phyloP scores from a whole-genome alignment of 2,113 vertebrate genomes.

The Engraulis encrasicolus region DNA sequence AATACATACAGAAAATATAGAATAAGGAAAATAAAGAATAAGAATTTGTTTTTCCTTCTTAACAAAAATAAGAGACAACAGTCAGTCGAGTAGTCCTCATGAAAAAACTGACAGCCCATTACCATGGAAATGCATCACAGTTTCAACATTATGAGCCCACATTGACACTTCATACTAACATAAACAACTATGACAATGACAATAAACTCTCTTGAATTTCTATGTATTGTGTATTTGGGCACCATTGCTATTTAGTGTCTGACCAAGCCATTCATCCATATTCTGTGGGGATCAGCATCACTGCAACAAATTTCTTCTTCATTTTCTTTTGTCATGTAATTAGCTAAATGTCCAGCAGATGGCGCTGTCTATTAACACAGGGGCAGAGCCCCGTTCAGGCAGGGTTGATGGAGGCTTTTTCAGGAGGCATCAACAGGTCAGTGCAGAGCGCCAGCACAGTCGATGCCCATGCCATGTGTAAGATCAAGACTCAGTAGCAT shows the following conservation, averaged over 20 bases:
- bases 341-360: not conserved
- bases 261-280: not conserved
- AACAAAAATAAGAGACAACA: not conserved
- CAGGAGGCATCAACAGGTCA: not conserved
- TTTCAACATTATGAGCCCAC: slow-evolving; percentile 8
- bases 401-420: not conserved
- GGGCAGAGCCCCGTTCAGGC: not conserved
- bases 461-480: not conserved
- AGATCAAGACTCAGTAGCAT: slow-evolving; percentile 34
- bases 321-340: not conserved
- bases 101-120: not conserved
- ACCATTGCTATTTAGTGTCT: not conserved
- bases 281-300: not conserved
- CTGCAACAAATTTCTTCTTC: too few species aligned
- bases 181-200: too few species aligned
- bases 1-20: slow-evolving; percentile 7
- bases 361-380: not conserved
- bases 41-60: not conserved
- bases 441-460: not conserved
- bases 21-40: not conserved
- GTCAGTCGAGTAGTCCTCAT: not conserved
- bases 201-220: too few species aligned
- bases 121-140: not conserved
- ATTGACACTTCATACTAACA: not conserved
- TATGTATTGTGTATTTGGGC: not conserved